Evolutionary conservation across 2,888 invertebrate genomes (phyloP), one percentile per base, ranked within the genome.

Genomic region (Electrophaes corylata): DNA sequence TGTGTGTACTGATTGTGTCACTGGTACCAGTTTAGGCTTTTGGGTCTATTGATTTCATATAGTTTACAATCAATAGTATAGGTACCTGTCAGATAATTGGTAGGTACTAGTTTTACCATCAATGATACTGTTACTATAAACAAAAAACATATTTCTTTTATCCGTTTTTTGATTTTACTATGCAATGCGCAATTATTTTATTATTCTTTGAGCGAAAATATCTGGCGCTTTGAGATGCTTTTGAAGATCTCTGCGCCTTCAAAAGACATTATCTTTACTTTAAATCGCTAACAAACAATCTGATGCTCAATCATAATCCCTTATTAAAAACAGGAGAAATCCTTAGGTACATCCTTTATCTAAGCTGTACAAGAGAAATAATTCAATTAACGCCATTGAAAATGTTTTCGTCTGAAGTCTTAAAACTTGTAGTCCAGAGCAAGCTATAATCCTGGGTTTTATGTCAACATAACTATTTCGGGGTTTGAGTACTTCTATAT

Each of bases 351-450:
- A 40, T 57, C 47, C 47, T 43, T 26, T 47, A 54, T 49, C 49
- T 49, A 49, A 56, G 37, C 16, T 23, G 33, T 29, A 45, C 49
- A 44, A 56, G 45, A 50, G 49, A 44, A 40, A 50, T 50, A 57
- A 57, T 57, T 50, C 44, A 50, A 57, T 57, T 57, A 50, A 50
- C 56, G 56, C 50, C 49, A 29, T 33, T 50, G 18, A 33, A 50
- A 45, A 33, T 45, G 39, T 46, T 57, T 55, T 55, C 53, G 20
- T 49, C 47, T 43, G 19, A 44, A 48, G 16, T 19, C 3, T 29
- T 29, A 3, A 35, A 11, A 18, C 23, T 5, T 16, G 11, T n/a
- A 5, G 4, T 26, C 29, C 40, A 48, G 35, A 18, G 12, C 2
- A 8, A 40, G 40, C 18, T 49, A 39, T 49, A 39, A 19, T 20